These are phyloP conservation scores for Dryobota labecula DNA, from an alignment of 2,888 invertebrate genomes.

Conservation along the genomic window DNA sequence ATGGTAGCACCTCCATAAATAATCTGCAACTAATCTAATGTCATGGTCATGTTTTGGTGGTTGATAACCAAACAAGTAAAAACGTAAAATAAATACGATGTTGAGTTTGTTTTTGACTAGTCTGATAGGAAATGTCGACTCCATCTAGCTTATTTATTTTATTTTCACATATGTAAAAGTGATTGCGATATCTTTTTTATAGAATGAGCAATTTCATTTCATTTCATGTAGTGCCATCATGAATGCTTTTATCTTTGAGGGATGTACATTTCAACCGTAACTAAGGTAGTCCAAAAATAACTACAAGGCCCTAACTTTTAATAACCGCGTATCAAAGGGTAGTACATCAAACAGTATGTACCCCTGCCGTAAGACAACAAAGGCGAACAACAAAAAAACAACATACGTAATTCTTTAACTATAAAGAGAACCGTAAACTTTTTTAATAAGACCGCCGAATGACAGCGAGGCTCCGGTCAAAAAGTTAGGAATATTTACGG, in stretches of 20 bases:
- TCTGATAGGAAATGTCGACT: no score
- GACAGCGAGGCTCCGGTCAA: constrained; percentile 42
- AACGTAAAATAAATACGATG: no score
- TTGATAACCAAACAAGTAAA: neutral
- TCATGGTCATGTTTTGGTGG: neutral
- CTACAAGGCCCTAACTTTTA: constrained; percentile 36
- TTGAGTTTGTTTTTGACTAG: no score
- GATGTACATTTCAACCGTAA: neutral
- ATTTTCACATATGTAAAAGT: no score
- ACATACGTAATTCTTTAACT: constrained; percentile 65
- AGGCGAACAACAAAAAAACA: constrained; percentile 53
- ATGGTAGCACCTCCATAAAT: neutral
- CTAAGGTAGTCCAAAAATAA: constrained; percentile 18
- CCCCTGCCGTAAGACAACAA: constrained; percentile 53
- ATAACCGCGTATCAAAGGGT: constrained; percentile 49
- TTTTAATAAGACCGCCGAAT: constrained; percentile 70
- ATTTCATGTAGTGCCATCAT: neutral
- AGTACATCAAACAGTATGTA: constrained; percentile 35
- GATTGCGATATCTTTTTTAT: no score
- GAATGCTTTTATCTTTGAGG: neutral
- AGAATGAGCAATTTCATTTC: no score
- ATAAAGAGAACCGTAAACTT: constrained; percentile 63
- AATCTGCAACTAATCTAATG: neutral
- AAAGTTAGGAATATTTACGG: constrained; percentile 65
- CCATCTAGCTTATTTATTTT: no score